phyloP scores from a whole-genome alignment of 2,888 invertebrate genomes.

The Polydrusus pterygomalis region DNA sequence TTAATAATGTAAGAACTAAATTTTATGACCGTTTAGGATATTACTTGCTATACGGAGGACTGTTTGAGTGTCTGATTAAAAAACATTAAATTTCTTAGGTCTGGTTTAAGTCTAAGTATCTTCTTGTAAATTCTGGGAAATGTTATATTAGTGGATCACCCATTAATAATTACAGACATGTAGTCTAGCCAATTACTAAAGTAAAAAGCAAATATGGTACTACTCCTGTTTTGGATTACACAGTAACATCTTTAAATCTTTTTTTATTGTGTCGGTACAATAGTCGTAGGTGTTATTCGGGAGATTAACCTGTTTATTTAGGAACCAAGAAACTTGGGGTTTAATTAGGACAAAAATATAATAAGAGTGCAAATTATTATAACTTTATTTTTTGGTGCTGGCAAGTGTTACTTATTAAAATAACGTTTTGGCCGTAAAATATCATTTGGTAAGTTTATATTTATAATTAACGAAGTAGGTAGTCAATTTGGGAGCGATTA shows the following conservation, averaged over 20 bases:
- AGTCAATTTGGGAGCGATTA: too few species aligned
- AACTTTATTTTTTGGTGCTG: neutral
- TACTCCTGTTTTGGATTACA: constrained; percentile 10
- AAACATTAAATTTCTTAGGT: too few species aligned
- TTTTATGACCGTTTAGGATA: too few species aligned
- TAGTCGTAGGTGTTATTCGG: constrained; percentile 40
- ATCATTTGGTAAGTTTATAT: too few species aligned
- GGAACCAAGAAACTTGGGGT: neutral
- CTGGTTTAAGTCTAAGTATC: too few species aligned
- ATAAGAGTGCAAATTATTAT: neutral
- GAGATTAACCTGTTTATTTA: constrained; percentile 28
- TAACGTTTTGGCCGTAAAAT: neutral
- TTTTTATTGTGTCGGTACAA: constrained; percentile 39
- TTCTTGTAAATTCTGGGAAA: too few species aligned
- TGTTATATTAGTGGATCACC: too few species aligned
- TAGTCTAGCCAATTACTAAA: constrained; percentile 4
- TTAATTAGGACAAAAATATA: constrained; percentile 15
- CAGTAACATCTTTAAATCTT: constrained; percentile 21
- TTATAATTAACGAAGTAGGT: too few species aligned
- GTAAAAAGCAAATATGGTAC: constrained; percentile 20
- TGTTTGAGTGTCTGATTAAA: too few species aligned
- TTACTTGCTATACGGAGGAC: too few species aligned
- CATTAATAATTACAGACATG: neutral
- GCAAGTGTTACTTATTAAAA: neutral
- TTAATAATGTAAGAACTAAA: too few species aligned